Conservation (phyloP, 2,888 invertebrate genomes). For the Drosophila kokeensis region DNA sequence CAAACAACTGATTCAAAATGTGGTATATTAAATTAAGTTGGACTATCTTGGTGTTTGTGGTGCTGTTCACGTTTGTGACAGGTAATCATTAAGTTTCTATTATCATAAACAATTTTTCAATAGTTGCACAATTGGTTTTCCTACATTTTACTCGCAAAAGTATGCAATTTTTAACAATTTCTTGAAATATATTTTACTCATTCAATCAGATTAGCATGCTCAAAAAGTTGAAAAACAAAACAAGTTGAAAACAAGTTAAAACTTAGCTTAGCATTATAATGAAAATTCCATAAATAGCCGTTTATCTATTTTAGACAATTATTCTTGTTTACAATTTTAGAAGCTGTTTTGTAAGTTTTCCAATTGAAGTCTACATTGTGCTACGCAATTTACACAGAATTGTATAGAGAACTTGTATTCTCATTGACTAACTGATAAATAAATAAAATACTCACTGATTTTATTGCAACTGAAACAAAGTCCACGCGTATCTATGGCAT, state of each 20-base stretch:
- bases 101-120: not conserved
- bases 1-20: constrained; percentile 49
- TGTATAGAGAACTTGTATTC: not conserved
- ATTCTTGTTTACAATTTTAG: not conserved
- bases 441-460: not conserved
- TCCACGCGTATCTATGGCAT: not conserved
- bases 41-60: constrained; percentile 63
- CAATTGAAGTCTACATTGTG: not conserved
- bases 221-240: not conserved
- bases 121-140: not conserved
- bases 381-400: not conserved
- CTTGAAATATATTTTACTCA: not conserved
- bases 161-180: not conserved
- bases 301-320: not conserved
- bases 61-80: constrained; percentile 65
- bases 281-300: not conserved
- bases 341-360: not conserved
- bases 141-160: not conserved
- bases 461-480: not conserved
- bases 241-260: not conserved
- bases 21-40: constrained; percentile 64
- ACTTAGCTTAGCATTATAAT: not conserved
- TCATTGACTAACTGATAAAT: not conserved
- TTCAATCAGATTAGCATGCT: not conserved
- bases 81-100: constrained; percentile 52